Conservation (phyloP, 2,797 vertebrate genomes). For the Decapterus maruadsi region DNA sequence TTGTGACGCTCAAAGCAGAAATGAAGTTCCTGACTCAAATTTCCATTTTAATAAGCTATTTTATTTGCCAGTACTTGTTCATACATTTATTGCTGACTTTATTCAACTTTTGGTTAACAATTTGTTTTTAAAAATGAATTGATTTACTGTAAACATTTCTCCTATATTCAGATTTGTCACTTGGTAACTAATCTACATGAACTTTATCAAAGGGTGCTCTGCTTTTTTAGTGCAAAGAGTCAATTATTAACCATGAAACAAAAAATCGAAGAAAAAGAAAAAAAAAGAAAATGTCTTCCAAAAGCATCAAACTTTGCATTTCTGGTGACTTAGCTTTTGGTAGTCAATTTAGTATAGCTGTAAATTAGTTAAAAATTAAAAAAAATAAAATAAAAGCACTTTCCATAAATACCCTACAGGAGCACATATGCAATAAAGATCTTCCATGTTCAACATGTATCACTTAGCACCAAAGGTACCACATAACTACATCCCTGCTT, state of each 20-base stretch:
- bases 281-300: slow-evolving; percentile 18
- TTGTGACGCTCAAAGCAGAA: slow-evolving; percentile 20
- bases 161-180: slow-evolving; percentile 24
- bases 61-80: slow-evolving; percentile 63
- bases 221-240: slow-evolving; percentile 26
- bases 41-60: slow-evolving; percentile 56
- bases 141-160: slow-evolving; percentile 33
- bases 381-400: slow-evolving; percentile 3
- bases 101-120: slow-evolving; percentile 34
- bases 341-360: slow-evolving; percentile 2
- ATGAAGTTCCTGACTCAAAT: slow-evolving; percentile 47
- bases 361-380: slow-evolving; percentile 30
- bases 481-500: slow-evolving; percentile 22
- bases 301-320: slow-evolving; percentile 19
- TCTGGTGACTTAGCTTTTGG: slow-evolving; percentile 20
- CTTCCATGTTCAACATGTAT: slow-evolving; percentile 42
- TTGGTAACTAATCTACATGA: slow-evolving; percentile 22
- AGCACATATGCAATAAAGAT: slow-evolving; percentile 23
- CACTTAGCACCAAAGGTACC: slow-evolving; percentile 47
- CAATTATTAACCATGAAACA: slow-evolving; percentile 16
- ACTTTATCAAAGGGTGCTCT: slow-evolving; percentile 37
- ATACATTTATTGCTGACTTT: slow-evolving; percentile 52
- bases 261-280: slow-evolving; percentile 23
- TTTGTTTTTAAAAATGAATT: slow-evolving; percentile 47
- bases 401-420: slow-evolving; percentile 33